phyloP scores from a whole-genome alignment of 2,888 invertebrate genomes.

The Hetaerina titia region DNA sequence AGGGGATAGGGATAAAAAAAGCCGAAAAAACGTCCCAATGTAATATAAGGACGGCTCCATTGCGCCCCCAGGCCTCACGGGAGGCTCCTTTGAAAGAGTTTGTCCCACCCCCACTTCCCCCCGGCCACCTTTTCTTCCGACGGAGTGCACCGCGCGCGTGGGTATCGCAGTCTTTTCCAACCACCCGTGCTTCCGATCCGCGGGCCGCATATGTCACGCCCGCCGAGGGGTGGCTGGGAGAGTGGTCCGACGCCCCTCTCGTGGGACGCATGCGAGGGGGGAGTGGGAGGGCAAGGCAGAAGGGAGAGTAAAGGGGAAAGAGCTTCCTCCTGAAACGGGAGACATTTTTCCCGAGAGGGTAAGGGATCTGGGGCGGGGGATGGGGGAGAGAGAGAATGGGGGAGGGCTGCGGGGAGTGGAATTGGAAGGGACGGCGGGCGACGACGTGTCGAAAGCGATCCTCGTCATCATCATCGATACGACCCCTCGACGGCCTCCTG shows the following conservation, averaged over 20 bases:
- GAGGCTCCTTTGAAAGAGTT: too few relatives aligned
- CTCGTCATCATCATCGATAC: not conserved
- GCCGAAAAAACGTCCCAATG: too few relatives aligned
- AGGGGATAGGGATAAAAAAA: too few relatives aligned
- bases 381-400: not conserved
- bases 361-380: too few relatives aligned
- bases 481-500: not conserved
- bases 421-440: not conserved
- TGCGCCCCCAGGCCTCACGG: too few relatives aligned
- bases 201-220: not conserved
- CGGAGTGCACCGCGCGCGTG: not conserved
- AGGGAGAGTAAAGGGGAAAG: not conserved
- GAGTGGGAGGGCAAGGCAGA: not conserved
- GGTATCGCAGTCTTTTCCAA: not conserved
- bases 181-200: slow-evolving; percentile 13
- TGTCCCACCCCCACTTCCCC: not conserved
- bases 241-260: not conserved
- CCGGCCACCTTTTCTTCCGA: not conserved
- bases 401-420: not conserved
- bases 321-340: not conserved
- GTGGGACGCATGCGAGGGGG: not conserved
- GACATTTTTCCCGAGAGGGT: not conserved
- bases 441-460: not conserved
- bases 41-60: too few relatives aligned
- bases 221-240: not conserved